These are phyloP conservation scores for Nephotettix cincticeps DNA, from an alignment of 1,140 invertebrate genomes.

Conservation along the genomic window DNA sequence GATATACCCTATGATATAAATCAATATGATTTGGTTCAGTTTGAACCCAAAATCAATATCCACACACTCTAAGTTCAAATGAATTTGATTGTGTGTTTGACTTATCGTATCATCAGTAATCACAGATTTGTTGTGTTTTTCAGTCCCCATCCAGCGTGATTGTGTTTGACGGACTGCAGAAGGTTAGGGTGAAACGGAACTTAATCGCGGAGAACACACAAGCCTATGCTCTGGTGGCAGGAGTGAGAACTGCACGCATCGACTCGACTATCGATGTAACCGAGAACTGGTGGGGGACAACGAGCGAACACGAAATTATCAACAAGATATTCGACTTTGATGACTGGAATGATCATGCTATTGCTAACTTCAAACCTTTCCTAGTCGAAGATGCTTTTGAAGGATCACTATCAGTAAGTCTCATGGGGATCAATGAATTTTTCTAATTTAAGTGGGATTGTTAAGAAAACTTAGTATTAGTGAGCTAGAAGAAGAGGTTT, in stretches of 20 bases:
- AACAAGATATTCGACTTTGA: constrained; percentile 97
- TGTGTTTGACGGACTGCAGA: constrained; percentile 92
- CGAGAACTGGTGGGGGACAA: constrained; percentile 96
- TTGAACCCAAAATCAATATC: too few relatives aligned
- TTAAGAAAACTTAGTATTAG: too few relatives aligned
- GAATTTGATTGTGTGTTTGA: too few relatives aligned
- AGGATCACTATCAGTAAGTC: constrained; percentile 64
- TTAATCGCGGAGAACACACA: constrained; percentile 84
- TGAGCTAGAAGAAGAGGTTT: too few relatives aligned
- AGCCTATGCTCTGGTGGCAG: constrained; percentile 92
- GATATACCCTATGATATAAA: too few relatives aligned
- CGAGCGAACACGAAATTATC: constrained; percentile 67
- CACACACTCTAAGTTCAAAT: too few relatives aligned
- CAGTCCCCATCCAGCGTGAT: constrained; percentile 77
- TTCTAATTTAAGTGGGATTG: too few relatives aligned
- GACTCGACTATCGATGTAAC: constrained; percentile 84
- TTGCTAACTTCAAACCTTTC: constrained; percentile 87
- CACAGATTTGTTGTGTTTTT: constrained; percentile 34
- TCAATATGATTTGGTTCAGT: too few relatives aligned
- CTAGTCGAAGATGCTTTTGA: constrained; percentile 74
- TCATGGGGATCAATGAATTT: too few relatives aligned
- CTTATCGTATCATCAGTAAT: background rate
- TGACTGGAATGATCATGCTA: constrained; percentile 98
- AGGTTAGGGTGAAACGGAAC: constrained; percentile 88
- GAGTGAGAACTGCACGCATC: constrained; percentile 82